Base-by-base conservation (phyloP, 1,140 invertebrate genomes). In the Bombus turneri region DNA sequence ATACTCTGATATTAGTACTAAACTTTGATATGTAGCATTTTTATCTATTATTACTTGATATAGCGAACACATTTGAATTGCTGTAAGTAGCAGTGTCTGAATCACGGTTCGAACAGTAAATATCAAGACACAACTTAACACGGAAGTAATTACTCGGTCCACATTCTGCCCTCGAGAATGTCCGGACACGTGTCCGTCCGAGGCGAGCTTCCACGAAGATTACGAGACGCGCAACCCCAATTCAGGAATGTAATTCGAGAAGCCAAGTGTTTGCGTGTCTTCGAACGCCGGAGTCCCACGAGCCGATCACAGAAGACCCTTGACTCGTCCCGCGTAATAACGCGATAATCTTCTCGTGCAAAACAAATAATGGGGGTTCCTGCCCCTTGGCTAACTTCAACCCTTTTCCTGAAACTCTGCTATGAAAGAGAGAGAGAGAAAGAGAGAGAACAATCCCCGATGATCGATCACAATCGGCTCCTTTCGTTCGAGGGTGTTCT, bases 391-490 rank as follows among this genome's bases (percentile, higher is more conserved):
- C 64, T 59, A 53, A 82, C 86, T 85, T 82, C 88, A 93, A 93
- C 93, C 92, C 93, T 93, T 93, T 91, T 72, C 66, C 71, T 31
- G 86, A 85, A 82, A 86, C 85, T 75, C 85, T 81, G 71, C 72
- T 47, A 34, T 15, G 41, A 22, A 31, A 25, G 28, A 39, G 18
- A 13, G 18, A 13, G 25, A 47, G n/a, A 53, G 31, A 3, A 43
- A 64, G 79, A 71, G 71, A 78, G 75, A 87, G 85, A 88, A 78
- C 87, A 87, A 93, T 93, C 91, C 92, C 92, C 79, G 87, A 89
- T 93, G 93, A 93, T 93, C 92, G 91, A 93, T 93, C 93, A 92
- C 91, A 91, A 93, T 93, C 90, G 92, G 91, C 90, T 93, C 85
- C 78, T 89, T 84, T 81, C 84, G 53, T 81, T 81, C 77, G 83